These are phyloP conservation scores for Drosophila azteca DNA, from an alignment of 1,140 invertebrate genomes.

Conservation along the genomic window DNA sequence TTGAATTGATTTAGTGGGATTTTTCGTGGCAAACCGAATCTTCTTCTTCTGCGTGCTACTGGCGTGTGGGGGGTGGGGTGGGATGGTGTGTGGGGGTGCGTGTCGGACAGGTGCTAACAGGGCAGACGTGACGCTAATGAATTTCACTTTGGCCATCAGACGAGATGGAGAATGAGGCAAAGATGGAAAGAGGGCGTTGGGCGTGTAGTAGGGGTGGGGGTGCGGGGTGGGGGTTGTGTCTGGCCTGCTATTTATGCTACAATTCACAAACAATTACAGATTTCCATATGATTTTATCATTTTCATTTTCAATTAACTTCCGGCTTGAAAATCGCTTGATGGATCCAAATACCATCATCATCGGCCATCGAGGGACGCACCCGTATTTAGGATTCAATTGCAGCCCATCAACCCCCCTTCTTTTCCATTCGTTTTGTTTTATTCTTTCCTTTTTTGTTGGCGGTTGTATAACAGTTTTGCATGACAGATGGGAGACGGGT, in stretches of 20 bases:
- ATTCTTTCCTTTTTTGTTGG: too few relatives aligned
- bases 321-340: slow-evolving; percentile 2
- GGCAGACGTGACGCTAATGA: slow-evolving; percentile 50
- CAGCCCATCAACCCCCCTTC: too few relatives aligned
- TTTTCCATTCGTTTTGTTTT: too few relatives aligned
- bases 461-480: slow-evolving; percentile 54
- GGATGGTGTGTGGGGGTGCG: not conserved
- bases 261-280: slow-evolving; percentile 66
- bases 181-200: too few relatives aligned
- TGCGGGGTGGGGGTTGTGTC: too few relatives aligned
- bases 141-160: slow-evolving; percentile 34
- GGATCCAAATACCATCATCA: too few relatives aligned
- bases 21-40: slow-evolving; percentile 23
- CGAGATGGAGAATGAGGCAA: not conserved
- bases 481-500: slow-evolving; percentile 18
- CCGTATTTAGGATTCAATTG: not conserved
- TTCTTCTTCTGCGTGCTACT: slow-evolving; percentile 18
- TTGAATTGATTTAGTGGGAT: slow-evolving; percentile 75
- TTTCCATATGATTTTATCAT: slow-evolving; percentile 60
- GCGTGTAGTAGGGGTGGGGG: too few relatives aligned
- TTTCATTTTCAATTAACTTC: slow-evolving; percentile 69
- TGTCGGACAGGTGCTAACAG: slow-evolving; percentile 46
- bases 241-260: slow-evolving; percentile 18
- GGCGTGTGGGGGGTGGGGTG: not conserved
- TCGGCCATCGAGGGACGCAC: too few relatives aligned